A percentile compares a stretch with the other conserved stretches of the same genome.
Conservation (phyloP, 1,140 invertebrate genomes). For the Luehdorfia chinensis region DNA sequence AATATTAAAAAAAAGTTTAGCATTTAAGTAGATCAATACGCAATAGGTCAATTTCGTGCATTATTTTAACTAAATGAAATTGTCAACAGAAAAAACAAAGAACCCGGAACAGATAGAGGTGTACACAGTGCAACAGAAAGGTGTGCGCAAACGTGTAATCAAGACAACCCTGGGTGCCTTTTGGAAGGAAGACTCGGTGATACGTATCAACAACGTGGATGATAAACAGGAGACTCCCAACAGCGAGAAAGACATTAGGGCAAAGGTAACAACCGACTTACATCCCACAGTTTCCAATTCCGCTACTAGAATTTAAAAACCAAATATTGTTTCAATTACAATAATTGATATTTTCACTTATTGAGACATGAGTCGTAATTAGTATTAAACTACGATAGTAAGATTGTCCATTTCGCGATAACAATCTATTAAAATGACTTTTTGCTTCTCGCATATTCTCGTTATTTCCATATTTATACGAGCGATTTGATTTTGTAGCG, state of each 20-base stretch:
- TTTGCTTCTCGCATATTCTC: no score
- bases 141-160: constrained; percentile 79
- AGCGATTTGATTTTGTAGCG: no score
- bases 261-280: constrained; percentile 75
- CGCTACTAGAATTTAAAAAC: constrained; percentile 9
- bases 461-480: no score
- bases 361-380: no score
- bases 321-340: neutral
- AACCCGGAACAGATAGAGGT: constrained; percentile 82
- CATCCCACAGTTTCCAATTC: constrained; percentile 62
- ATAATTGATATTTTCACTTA: no score
- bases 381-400: neutral
- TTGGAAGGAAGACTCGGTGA: constrained; percentile 80
- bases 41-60: no score
- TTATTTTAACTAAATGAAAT: no score
- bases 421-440: no score
- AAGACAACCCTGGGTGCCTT: constrained; percentile 80
- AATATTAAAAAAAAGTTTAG: no score
- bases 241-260: constrained; percentile 80
- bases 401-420: constrained; percentile 6
- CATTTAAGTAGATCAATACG: no score
- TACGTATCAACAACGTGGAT: constrained; percentile 83
- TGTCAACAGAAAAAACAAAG: constrained; percentile 81
- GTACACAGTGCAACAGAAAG: constrained; percentile 80
- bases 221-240: constrained; percentile 82